Conservation (phyloP, 2,888 invertebrate genomes). For the Stenotaenia linearis region DNA sequence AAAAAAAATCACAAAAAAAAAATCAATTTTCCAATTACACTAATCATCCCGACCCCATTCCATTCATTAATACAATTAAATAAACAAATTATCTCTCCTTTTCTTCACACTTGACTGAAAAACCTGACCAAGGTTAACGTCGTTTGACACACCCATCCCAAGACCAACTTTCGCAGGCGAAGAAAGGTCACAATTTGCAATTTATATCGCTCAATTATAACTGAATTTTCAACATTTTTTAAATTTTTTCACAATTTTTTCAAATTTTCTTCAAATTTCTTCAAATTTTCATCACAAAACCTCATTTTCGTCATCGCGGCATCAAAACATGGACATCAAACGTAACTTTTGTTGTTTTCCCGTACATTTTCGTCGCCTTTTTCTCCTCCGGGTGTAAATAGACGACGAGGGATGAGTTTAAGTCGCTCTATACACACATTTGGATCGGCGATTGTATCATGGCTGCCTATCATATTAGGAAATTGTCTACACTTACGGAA, state of each 20-base stretch:
- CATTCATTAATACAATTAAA: neutral
- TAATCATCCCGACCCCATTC: neutral
- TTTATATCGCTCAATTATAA: neutral
- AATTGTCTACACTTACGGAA: conserved; percentile 76
- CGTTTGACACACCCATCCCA: neutral
- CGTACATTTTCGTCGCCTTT: too few relatives aligned
- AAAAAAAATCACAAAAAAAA: neutral
- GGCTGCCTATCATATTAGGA: conserved; percentile 37
- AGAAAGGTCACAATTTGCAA: conserved; percentile 30
- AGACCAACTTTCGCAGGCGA: neutral
- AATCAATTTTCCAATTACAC: neutral
- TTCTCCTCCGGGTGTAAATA: too few relatives aligned
- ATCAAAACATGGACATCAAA: neutral
- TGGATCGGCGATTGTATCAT: neutral
- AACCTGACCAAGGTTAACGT: neutral
- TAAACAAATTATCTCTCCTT: neutral
- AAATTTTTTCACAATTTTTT: too few relatives aligned
- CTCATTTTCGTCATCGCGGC: too few relatives aligned
- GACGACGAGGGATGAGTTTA: neutral
- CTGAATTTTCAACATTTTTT: neutral
- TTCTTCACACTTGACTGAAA: neutral
- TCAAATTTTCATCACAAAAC: too few relatives aligned
- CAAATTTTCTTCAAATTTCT: too few relatives aligned
- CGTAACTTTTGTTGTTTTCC: too few relatives aligned
- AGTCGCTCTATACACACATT: neutral